These are phyloP conservation scores for Palythoa heliodiscus DNA, from an alignment of 92 coral and sea anemone species.

Conservation along the genomic window DNA sequence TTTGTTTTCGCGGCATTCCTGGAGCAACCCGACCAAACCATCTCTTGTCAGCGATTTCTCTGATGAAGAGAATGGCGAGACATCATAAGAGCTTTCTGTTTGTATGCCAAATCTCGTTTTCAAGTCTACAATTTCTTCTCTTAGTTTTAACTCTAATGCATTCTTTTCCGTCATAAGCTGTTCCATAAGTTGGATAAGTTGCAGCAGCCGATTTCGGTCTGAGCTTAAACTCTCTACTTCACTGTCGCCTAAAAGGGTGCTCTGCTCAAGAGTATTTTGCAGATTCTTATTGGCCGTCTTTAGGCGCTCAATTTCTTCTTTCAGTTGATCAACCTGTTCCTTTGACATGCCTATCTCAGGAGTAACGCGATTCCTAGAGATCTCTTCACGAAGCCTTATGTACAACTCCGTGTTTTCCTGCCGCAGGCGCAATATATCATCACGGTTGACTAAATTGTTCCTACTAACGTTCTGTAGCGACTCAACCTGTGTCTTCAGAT, in stretches of 20 bases:
- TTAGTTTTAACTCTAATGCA: constrained; percentile 71
- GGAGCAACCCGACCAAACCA: constrained; percentile 65
- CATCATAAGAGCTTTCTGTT: constrained; percentile 57
- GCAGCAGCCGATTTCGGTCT: constrained; percentile 55
- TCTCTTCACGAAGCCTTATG: constrained; percentile 70
- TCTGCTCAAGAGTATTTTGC: constrained; percentile 46
- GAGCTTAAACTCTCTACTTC: constrained; percentile 55
- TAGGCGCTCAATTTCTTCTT: constrained; percentile 64
- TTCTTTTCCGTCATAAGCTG: constrained; percentile 84
- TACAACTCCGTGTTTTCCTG: constrained; percentile 74
- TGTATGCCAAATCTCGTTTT: constrained; percentile 71
- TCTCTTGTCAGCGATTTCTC: constrained; percentile 67
- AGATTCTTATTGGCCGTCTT: constrained; percentile 72
- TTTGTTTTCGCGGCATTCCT: constrained; percentile 69
- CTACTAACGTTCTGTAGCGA: constrained; percentile 41
- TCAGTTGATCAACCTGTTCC: constrained; percentile 56
- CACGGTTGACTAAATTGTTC: constrained; percentile 42
- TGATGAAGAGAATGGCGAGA: constrained; percentile 56
- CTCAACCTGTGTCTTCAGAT: constrained; percentile 54
- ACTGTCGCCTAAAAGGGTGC: constrained; percentile 40
- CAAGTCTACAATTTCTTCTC: constrained; percentile 80
- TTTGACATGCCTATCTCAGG: constrained; percentile 38
- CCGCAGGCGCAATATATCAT: constrained; percentile 53
- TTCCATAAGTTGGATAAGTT: constrained; percentile 84
- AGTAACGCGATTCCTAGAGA: constrained; percentile 41